Evolutionary conservation across 2,113 vertebrate genomes (phyloP), one percentile per base, ranked within the genome.

Genomic region (Salvelinus fontinalis): DNA sequence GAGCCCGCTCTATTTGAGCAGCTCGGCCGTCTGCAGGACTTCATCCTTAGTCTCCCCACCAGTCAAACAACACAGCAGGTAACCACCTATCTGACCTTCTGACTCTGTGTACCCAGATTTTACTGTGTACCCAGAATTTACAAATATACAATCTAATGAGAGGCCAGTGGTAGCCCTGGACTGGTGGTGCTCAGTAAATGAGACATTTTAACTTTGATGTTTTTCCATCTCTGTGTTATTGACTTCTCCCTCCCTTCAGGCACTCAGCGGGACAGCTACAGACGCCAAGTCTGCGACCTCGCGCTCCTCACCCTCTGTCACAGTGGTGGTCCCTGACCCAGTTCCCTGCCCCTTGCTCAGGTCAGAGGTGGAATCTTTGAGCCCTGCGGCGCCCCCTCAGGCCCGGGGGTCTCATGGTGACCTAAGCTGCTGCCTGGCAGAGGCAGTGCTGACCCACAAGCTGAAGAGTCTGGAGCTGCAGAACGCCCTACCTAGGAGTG

Each of bases 401-500:
- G 0, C 77, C 1, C 73, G 79, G 26, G 88, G 70, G 1, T 78
- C 80, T 48, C 87, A 83, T 0, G 67, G 77, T 0, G 82, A 89
- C 75, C 90, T 94, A 65, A 91, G 84, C 77, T 77, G 88, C 66
- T 91, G 90, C 4, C 24, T 20, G 4, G 65, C 65, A 14, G 89
- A 92, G 87, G 92, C 87, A 0, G 87, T 91, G 14, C 89, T 94
- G 73, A 83, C 91, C 67, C 93, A 93, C 74, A 94, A 94, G 81
- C 87, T 94, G 51, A 90, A 92, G 86, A 91, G 73, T 83, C 90
- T 93, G 77, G 89, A 93, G 84, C 83, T 94, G 29, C 91, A 93
- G 80, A 92, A 86, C 83, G 49, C 78, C 57, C 86, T 94, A 5
- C 86, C 84, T 0, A 90, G 89, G 6, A 85, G 83, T 0, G 90